Evolutionary conservation across 2,888 invertebrate species (phyloP).

Genomic region (Athalia cordata): DNA sequence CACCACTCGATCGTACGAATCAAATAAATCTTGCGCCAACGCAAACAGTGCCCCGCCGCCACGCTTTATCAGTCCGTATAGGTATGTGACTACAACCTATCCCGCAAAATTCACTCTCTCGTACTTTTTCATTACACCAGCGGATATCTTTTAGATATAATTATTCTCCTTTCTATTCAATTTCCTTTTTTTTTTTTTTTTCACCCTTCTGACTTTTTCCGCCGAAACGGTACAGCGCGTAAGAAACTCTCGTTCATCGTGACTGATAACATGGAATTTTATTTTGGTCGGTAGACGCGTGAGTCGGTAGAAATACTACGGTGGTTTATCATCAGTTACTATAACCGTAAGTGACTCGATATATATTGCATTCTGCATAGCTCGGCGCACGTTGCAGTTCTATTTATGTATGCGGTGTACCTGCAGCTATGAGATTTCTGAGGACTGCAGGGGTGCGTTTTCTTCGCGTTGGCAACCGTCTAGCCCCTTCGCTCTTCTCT

Average conservation of each 20-base stretch:
- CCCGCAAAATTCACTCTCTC: not conserved
- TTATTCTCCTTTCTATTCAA: not conserved
- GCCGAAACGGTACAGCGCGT: too few species aligned
- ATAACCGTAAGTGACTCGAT: too few species aligned
- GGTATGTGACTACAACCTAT: not conserved
- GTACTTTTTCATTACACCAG: not conserved
- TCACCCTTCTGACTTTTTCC: too few species aligned
- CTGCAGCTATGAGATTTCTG: not conserved
- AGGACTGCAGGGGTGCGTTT: not conserved
- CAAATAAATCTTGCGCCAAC: slow-evolving; percentile 58
- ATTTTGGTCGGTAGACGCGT: too few species aligned
- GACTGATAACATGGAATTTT: not conserved
- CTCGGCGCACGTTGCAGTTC: not conserved
- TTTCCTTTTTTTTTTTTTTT: not conserved
- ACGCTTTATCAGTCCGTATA: slow-evolving; percentile 34
- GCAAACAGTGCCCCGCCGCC: slow-evolving; percentile 51
- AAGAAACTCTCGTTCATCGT: too few species aligned
- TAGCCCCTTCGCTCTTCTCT: slow-evolving; percentile 31
- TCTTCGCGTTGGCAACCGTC: slow-evolving; percentile 60
- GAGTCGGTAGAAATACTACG: too few species aligned
- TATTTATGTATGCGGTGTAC: not conserved
- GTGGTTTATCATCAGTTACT: too few species aligned
- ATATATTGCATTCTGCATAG: too few species aligned
- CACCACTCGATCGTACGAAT: slow-evolving; percentile 50
- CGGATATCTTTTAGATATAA: not conserved